phyloP scores from a whole-genome alignment of 2,113 vertebrate genomes.

The Alethe diademata region DNA sequence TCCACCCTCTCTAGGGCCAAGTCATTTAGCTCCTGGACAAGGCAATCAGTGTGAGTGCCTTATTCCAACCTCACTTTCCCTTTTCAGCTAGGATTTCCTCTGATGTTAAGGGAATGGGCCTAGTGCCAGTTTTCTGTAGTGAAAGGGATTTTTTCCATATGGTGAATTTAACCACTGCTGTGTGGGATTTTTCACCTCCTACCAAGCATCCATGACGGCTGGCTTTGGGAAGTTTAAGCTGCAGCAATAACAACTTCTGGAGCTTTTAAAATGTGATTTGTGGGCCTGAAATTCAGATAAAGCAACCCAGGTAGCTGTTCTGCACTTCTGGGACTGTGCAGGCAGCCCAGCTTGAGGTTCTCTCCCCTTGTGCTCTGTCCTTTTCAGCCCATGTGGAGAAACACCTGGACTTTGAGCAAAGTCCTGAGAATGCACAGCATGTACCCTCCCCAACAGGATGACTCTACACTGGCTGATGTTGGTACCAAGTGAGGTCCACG shows the following conservation, averaged over 20 bases:
- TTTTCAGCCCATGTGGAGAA: background rate
- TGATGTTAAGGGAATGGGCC: constrained; percentile 17
- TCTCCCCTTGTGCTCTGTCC: background rate
- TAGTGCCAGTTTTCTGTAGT: constrained; percentile 50
- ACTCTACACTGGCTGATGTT: background rate
- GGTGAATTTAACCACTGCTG: constrained; percentile 64
- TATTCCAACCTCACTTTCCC: background rate
- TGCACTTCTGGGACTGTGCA: background rate
- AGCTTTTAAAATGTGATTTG: background rate
- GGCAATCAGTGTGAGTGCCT: background rate
- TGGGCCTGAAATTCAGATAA: background rate
- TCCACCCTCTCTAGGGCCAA: background rate
- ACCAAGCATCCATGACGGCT: constrained; percentile 13
- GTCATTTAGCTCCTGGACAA: background rate
- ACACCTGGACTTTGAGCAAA: background rate
- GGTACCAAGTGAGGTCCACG: background rate
- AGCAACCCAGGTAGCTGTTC: background rate
- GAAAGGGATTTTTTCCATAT: constrained; percentile 60
- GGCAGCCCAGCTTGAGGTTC: background rate
- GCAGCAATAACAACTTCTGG: constrained; percentile 53
- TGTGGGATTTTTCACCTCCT: constrained; percentile 59
- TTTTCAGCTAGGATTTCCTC: constrained; percentile 43
- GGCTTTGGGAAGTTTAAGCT: constrained; percentile 42
- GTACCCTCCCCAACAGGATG: no score
- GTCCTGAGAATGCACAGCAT: accelerated